These are phyloP conservation scores for Psilopsiagon aurifrons DNA, from an alignment of 2,113 vertebrate species.

Conservation along the genomic window DNA sequence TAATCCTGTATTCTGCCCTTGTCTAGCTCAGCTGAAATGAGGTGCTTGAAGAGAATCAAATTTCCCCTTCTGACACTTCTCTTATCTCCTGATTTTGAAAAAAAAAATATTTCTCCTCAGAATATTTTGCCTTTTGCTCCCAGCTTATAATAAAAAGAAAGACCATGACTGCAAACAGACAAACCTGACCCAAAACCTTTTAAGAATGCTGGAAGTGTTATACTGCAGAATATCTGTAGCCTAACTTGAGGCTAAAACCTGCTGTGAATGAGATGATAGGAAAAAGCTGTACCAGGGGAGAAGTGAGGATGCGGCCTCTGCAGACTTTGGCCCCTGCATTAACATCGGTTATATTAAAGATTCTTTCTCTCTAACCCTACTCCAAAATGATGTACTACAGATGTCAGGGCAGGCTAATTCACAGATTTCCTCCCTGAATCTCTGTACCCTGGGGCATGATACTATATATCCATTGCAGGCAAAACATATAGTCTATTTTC, in stretches of 20 bases:
- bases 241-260: background rate
- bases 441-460: background rate
- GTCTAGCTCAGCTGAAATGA: background rate
- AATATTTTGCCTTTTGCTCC: background rate
- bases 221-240: background rate
- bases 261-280: background rate
- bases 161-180: background rate
- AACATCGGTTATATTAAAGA: background rate
- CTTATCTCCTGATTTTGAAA: background rate
- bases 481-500: background rate
- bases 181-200: background rate
- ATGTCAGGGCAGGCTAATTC: background rate
- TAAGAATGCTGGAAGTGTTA: background rate
- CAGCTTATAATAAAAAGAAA: background rate
- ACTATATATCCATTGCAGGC: background rate
- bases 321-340: background rate
- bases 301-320: background rate
- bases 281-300: background rate
- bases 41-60: background rate
- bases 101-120: background rate
- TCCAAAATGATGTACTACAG: background rate
- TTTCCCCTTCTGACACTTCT: background rate
- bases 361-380: background rate
- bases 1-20: background rate
- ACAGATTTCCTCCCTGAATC: background rate